Base-by-base conservation (phyloP, 2,113 vertebrate species). In the Trichomycterus rosablanca region DNA sequence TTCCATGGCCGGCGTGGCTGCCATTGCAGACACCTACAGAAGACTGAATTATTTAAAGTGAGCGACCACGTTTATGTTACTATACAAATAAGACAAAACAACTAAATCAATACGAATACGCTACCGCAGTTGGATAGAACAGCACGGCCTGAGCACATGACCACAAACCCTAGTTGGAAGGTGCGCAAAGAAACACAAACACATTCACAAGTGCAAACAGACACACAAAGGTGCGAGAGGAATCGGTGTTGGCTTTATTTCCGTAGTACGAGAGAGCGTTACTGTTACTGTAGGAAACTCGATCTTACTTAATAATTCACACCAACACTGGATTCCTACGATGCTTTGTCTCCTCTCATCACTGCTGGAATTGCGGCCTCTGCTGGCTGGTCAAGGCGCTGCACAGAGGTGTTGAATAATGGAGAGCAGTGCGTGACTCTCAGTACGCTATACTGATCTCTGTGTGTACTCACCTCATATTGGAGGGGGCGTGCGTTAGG, bases 211-310 rank as follows among this genome's bases (percentile, higher is more conserved):
- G 34, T 59, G 59, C 73, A 72, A 54, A 72, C 45, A 51, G 44
- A 58, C 24, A 74, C 68, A 72, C 63, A 71, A 55, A 66, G 71
- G 68, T 79, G 79, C 80, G 34, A 45, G 78, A 72, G 78, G 81
- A 79, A 83, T 66, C 67, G 84, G 86, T 86, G 79, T 87, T 83
- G 66, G 72, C 72, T 88, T 88, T 84, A 84, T 84, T 86, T 87
- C 85, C 81, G 76, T 78, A 63, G 60, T 78, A 78, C 74, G 80
- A 83, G 76, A 80, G 61, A 8, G 23, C 32, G 58, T 61, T 50
- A 52, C 49, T 43, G 58, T 61, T 50, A 52, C 49, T 43, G 16
- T 2, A 2, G 19, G 85, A 83, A 83, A 88, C 76, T 54, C 32
- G 82, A 89, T 77, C 71, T 57, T 46, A 37, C 63, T 88, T 44